Base-by-base conservation (phyloP, 2,113 vertebrate species). In the Zingel zingel region DNA sequence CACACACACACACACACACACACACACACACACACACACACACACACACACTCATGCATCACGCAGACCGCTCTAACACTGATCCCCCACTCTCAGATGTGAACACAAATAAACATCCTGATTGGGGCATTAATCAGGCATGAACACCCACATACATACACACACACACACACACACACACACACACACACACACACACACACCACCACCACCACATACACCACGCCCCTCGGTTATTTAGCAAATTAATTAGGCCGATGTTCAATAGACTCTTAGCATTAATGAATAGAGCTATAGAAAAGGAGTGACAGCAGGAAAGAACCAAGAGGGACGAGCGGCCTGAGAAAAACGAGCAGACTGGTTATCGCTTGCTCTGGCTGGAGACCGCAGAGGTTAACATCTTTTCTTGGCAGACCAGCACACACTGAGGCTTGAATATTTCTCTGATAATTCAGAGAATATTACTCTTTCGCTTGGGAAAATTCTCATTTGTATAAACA, bases 271-370 rank as follows among this genome's bases (percentile, higher is more conserved):
- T 86, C 65, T 84, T 69, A 68, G 71, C 81, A 72, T 84, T 81
- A 88, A 90, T 93, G 89, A 94, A 90, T 82, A 53, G 85, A 76
- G 76, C 82, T 72, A 59, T 74, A 85, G 83, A 91, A 87, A 81
- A 36, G 84, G 58, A 83, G 82, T 58, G 61, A 77, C 76, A 33
- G 87, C 70, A 61, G 73, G 56, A 76, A 76, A 63, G 74, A 48
- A 43, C 4, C 6, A 9, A 30, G 68, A 54, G 54, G 74, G 74
- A 59, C 2, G 45, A 66, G 25, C 63, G 2, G 62, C 54, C 73
- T 64, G 77, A 83, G 77, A 84, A 73, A 87, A 79, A 77, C 21
- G 63, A 85, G 66, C n/a, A 51, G 21, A 71, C 51, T 59, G 61
- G 79, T 81, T 77, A 88, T 83, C 25, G 43, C 57, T 77, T 48